phyloP scores from a whole-genome alignment of 1,140 invertebrate genomes.

The Odontomachus brunneus region DNA sequence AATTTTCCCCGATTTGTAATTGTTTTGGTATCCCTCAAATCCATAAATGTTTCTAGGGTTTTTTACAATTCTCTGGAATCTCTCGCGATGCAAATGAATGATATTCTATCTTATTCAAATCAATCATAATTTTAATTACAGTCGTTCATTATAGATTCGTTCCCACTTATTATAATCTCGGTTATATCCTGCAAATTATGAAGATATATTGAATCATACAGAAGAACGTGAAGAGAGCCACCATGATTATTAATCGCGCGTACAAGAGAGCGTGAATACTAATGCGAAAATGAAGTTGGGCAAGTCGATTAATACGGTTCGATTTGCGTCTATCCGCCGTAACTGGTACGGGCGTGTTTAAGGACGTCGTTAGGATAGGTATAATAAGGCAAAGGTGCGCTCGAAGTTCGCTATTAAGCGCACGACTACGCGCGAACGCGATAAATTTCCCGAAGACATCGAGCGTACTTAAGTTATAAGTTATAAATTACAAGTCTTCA shows the following conservation, averaged over 20 bases:
- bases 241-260: not conserved
- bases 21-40: not conserved
- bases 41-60: not conserved
- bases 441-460: conserved; percentile 56
- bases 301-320: conserved; percentile 20
- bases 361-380: conserved; percentile 23
- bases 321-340: conserved; percentile 1
- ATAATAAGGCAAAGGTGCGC: conserved; percentile 47
- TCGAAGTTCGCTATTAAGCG: conserved; percentile 55
- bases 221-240: no score
- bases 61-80: not conserved
- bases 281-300: conserved; percentile 14
- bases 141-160: no score
- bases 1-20: not conserved
- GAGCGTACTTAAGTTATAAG: conserved; percentile 60
- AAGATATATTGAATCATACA: no score
- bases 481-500: conserved; percentile 64
- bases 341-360: conserved; percentile 23
- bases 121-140: no score
- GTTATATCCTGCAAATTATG: no score
- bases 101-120: not conserved
- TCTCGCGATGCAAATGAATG: not conserved
- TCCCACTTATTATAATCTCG: no score
- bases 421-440: conserved; percentile 40
- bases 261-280: not conserved